These are phyloP conservation scores for Nibea coibor DNA, from an alignment of 2,113 vertebrate genomes.

Conservation along the genomic window DNA sequence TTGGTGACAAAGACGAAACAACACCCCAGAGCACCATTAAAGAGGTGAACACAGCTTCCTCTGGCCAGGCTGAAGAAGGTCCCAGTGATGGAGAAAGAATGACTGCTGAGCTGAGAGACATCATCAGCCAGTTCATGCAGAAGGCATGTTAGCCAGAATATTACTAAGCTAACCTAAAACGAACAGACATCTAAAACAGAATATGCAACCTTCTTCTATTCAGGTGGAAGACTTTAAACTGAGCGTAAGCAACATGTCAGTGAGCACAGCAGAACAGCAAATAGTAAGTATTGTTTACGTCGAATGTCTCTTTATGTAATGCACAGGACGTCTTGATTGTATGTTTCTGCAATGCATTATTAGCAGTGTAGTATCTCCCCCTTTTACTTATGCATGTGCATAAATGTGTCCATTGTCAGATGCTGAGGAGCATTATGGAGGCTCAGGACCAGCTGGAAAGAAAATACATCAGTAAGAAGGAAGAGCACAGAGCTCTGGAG, in stretches of 20 bases:
- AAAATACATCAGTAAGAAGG: constrained; percentile 87
- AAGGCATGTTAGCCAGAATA: constrained; percentile 78
- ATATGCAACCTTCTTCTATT: constrained; percentile 38
- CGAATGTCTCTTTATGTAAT: background rate
- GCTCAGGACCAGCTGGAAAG: constrained; percentile 87
- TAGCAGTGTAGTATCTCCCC: background rate
- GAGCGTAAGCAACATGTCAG: constrained; percentile 72
- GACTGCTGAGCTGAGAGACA: constrained; percentile 86
- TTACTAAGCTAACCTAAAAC: background rate
- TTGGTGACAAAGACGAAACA: constrained; percentile 11
- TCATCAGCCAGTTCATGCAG: constrained; percentile 86
- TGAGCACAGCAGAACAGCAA: constrained; percentile 80
- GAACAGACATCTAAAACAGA: background rate
- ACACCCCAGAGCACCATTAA: background rate
- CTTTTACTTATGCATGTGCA: background rate
- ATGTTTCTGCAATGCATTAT: background rate
- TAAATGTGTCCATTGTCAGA: constrained; percentile 70
- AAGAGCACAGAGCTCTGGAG: constrained; percentile 86
- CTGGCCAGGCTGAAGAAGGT: constrained; percentile 48
- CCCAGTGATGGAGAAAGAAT: constrained; percentile 87
- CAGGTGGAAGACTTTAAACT: constrained; percentile 90
- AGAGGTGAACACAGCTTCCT: background rate
- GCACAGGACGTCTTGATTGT: background rate
- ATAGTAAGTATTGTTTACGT: constrained; percentile 80
- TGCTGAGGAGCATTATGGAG: constrained; percentile 86